Percentiles rank a stretch among this genome's conserved stretches.
These are phyloP conservation scores for Aculops lycopersici DNA, from an alignment of 1,140 invertebrate genomes.

Conservation along the genomic window DNA sequence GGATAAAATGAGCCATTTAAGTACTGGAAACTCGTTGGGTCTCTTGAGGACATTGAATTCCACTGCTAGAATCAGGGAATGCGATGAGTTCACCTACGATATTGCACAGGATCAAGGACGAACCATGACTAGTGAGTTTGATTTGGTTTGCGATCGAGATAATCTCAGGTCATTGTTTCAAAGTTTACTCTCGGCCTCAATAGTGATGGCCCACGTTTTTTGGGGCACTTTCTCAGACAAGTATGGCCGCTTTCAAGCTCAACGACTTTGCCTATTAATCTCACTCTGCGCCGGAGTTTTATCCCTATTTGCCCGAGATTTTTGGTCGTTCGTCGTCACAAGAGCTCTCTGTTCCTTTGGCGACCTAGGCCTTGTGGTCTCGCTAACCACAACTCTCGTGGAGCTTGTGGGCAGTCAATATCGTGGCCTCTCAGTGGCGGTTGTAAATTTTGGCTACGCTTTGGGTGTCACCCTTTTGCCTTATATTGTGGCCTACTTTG, in stretches of 20 bases:
- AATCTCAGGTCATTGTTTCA: neutral
- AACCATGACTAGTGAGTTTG: neutral
- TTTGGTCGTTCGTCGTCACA: neutral
- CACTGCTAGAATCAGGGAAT: neutral
- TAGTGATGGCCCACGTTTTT: neutral
- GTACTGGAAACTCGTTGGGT: neutral
- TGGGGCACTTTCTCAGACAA: neutral
- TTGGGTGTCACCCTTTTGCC: neutral
- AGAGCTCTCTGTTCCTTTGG: neutral
- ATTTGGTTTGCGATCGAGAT: neutral
- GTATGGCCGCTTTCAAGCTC: neutral
- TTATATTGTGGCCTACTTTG: too few species aligned
- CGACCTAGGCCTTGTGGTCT: neutral
- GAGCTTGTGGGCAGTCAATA: neutral
- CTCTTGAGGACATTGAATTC: neutral
- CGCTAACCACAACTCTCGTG: neutral
- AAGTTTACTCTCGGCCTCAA: neutral
- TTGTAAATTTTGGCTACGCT: neutral
- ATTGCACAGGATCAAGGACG: neutral
- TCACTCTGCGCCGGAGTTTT: neutral
- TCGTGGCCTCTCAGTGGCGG: neutral
- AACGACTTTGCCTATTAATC: neutral
- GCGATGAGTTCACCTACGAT: neutral
- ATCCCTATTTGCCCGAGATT: neutral
- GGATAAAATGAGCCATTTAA: neutral